Base-by-base conservation (phyloP, 2,113 vertebrate genomes). In the Tragelaphus buxtoni region DNA sequence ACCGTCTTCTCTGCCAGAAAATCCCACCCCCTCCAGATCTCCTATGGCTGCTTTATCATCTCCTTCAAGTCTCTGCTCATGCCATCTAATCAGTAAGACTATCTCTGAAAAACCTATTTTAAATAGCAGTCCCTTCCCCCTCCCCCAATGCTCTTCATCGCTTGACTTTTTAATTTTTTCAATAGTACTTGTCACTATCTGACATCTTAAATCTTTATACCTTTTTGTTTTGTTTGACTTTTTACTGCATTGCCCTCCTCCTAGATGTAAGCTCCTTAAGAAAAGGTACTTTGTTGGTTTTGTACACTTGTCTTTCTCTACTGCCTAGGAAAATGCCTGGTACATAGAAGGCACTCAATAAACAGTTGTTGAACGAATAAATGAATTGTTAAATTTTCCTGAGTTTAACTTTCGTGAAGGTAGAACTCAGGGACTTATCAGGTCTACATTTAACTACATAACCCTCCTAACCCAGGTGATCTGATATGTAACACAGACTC, bases 1-100 rank as follows among this genome's bases (percentile, higher is more conserved):
- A 24, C 3, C 20, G 12, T 39, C 35, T 32, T 35, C 69, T 60
- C 63, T 49, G 30, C 39, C n/a, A 94, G 11, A 35, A 51, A 56
- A 2, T 4, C 0, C 13, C 1, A 42, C 2, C 53, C 65, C 2
- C 4, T 10, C 1, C 20, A 58, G 14, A 53, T 28, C 20, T 49
- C 28, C 9, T 4, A 3, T 1, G 49, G 60, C 2, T 61, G 18
- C 24, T 18, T 42, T 20, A 61, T 22, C 42, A 65, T 32, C 83
- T 92, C 85, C 74, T 87, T 83, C 42, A 84, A 20, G 11, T 80
- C 42, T 91, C 35, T 72, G 18, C 53, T 76, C 82, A 61, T 1
- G 20, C 18, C 77, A n/a, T 1, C 39, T 56, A 11, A 58, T 74
- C 47, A 58, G 12, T 18, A 42, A 69, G 28, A 45, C 1, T 12